phyloP scores from a whole-genome alignment of 2,888 invertebrate genomes.

The Pediacus dermestoides region DNA sequence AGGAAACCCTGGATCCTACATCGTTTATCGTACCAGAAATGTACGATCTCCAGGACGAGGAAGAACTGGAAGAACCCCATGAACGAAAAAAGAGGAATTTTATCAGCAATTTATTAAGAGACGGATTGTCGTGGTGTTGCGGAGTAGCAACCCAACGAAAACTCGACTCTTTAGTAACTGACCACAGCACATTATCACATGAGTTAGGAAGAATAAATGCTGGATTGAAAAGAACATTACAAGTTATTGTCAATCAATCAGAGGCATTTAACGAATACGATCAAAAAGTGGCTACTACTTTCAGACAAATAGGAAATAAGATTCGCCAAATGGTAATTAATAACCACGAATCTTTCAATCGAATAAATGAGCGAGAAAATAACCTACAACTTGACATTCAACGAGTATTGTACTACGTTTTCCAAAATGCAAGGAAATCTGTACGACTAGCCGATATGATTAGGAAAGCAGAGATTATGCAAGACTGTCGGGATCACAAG shows the following conservation, averaged over 20 bases:
- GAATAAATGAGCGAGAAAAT: too few relatives aligned
- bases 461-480: constrained; percentile 10
- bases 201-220: constrained; percentile 7
- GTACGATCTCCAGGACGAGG: too few relatives aligned
- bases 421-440: constrained; percentile 9
- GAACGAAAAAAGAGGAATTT: too few relatives aligned
- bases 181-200: constrained; percentile 6
- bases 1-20: too few relatives aligned
- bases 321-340: too few relatives aligned
- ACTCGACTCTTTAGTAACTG: constrained; percentile 5
- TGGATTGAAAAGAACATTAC: constrained; percentile 7
- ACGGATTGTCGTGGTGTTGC: constrained; percentile 12
- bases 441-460: constrained; percentile 1
- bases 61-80: too few relatives aligned
- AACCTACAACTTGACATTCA: too few relatives aligned
- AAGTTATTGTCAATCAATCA: constrained; percentile 5
- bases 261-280: constrained; percentile 9
- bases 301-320: constrained; percentile 9
- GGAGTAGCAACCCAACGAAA: constrained; percentile 18
- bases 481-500: constrained; percentile 17
- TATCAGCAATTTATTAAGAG: constrained; percentile 15
- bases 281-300: constrained; percentile 2
- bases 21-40: too few relatives aligned
- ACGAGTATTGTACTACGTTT: too few relatives aligned
- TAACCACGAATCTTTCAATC: too few relatives aligned